phyloP scores from a whole-genome alignment of 2,113 vertebrate genomes.

The Malaclemys terrapin region DNA sequence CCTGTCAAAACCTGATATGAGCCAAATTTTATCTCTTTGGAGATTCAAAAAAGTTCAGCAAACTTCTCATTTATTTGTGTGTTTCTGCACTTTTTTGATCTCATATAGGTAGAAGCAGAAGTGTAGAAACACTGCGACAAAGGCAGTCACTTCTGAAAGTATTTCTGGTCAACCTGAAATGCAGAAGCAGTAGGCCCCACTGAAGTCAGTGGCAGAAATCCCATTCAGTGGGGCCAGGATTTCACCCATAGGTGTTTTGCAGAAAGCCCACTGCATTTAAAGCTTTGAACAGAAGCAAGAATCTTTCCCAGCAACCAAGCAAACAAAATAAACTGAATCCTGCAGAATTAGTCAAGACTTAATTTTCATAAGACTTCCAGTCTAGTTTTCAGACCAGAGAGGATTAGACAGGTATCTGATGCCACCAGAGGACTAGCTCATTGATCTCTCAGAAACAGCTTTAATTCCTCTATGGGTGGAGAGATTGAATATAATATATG shows the following conservation, averaged over 20 bases:
- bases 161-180: background rate
- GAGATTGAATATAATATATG: background rate
- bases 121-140: background rate
- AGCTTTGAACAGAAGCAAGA: background rate
- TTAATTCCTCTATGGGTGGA: background rate
- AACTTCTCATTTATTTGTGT: background rate
- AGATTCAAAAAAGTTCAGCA: background rate
- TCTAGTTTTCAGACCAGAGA: background rate
- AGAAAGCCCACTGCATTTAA: background rate
- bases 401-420: background rate
- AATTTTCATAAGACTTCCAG: background rate
- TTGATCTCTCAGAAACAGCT: background rate
- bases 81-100: background rate
- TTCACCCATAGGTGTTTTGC: background rate
- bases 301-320: background rate
- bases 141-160: background rate
- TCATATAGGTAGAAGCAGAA: background rate
- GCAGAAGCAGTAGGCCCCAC: background rate
- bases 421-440: background rate
- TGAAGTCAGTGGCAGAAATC: background rate
- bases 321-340: background rate
- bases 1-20: background rate
- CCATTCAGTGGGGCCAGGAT: background rate
- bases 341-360: background rate
- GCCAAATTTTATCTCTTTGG: background rate